Base-by-base conservation (phyloP, 2,113 vertebrate genomes). In the Psilopsiagon aymara region DNA sequence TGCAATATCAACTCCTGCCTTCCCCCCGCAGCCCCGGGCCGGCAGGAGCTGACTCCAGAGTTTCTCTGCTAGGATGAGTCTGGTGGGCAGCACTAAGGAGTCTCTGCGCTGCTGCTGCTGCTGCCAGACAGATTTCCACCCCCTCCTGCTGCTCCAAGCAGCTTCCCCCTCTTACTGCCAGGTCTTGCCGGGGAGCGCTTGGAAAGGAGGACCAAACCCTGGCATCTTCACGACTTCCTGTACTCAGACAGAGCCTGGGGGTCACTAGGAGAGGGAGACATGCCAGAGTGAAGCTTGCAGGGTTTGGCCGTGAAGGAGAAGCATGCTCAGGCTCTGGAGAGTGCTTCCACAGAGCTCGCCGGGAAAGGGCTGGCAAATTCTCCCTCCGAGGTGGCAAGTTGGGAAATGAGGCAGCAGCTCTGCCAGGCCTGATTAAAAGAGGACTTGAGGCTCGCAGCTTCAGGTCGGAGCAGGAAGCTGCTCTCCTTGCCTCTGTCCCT, bases 1-100 rank as follows among this genome's bases (percentile, higher is more conserved):
- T 98, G 98, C 97, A 96, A 94, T 97, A 96, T 98, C 97, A 96
- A 98, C 97, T 98, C 97, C 98, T 98, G 98, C 98, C 92, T 98
- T 97, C 97, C 92, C 78, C 88, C 86, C 7, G 4, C 96, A 96
- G 95, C 96, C 89, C 95, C 82, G 43, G 95, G 91, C 95, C 94
- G 7, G 92, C 95, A 97, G 97, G 96, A 97, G 97, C 97, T 97
- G 97, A 97, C 97, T 88, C 88, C 67, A 81, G 97, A 96, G 94
- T 97, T 97, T 97, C 95, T 91, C 59, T 76, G 89, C 92, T 89
- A 86, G 31, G 76, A 92, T 95, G 95, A 66, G 95, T 95, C 93
- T 96, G 95, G 93, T 89, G 97, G 96, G 97, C 93, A 90, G 95
- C 90, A 29, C 92, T 95, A 41, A 87, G 95, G 82, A 88, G 81